Percentiles rank a stretch among this genome's conserved stretches.
Conservation (phyloP, 2,888 invertebrate species). For the Nycteola revayana region DNA sequence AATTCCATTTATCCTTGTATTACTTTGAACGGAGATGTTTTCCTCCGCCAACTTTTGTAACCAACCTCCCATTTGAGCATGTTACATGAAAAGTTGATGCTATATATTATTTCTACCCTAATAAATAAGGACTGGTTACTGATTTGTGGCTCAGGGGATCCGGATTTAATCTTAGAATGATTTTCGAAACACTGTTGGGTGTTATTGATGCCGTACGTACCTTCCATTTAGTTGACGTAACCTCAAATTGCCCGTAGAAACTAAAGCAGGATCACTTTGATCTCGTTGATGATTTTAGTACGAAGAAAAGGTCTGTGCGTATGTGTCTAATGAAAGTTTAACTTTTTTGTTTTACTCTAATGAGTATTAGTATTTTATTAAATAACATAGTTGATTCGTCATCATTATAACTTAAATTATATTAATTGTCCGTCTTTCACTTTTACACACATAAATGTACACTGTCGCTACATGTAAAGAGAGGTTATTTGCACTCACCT, state of each 20-base stretch:
- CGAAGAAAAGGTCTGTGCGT: too few relatives aligned
- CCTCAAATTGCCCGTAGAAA: slow-evolving; percentile 3
- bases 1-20: slow-evolving; percentile 22
- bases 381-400: too few relatives aligned
- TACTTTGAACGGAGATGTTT: slow-evolving; percentile 20
- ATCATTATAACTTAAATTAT: too few relatives aligned
- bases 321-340: too few relatives aligned
- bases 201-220: slow-evolving; percentile 12
- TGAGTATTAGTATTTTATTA: too few relatives aligned
- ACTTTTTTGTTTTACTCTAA: too few relatives aligned
- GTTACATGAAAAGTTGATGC: slow-evolving; percentile 35
- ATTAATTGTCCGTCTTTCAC: too few relatives aligned
- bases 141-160: slow-evolving; percentile 30
- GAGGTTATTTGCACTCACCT: too few relatives aligned
- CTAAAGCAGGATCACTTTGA: slow-evolving; percentile 10
- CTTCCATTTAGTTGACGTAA: slow-evolving; percentile 7
- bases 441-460: too few relatives aligned
- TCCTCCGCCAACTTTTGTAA: slow-evolving; percentile 23
- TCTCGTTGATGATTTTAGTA: too few relatives aligned
- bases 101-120: slow-evolving; percentile 37
- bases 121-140: slow-evolving; percentile 33
- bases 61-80: slow-evolving; percentile 27
- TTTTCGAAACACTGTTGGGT: slow-evolving; percentile 24
- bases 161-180: slow-evolving; percentile 31
- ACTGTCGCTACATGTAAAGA: too few relatives aligned